Conservation (phyloP, 2,888 invertebrate species). For the Tiphia femorata region DNA sequence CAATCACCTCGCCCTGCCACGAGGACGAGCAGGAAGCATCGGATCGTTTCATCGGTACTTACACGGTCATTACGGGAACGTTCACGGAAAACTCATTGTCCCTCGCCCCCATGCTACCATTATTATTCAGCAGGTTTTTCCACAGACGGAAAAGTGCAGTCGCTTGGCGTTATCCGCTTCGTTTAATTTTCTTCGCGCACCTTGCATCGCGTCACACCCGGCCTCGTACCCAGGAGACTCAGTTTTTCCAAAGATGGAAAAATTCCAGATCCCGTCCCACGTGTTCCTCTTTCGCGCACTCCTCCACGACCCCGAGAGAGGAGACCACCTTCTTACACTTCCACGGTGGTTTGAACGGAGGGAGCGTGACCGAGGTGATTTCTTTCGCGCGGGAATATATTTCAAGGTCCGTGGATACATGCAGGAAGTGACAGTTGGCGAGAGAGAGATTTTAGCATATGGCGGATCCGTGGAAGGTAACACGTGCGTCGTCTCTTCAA, state of each 20-base stretch:
- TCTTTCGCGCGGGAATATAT: conserved; percentile 54
- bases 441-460: conserved; percentile 59
- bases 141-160: neutral
- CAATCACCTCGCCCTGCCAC: no score
- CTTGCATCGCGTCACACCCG: neutral
- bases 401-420: conserved; percentile 54
- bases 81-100: no score
- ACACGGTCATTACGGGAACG: no score
- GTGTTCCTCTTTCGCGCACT: neutral
- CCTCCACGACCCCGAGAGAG: no score
- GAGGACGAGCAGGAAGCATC: no score
- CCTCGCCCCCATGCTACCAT: no score
- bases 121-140: no score
- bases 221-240: neutral
- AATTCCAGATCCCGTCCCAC: no score
- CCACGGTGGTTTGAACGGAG: neutral
- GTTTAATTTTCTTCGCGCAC: no score
- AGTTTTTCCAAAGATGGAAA: neutral
- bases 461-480: conserved; percentile 38
- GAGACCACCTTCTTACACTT: neutral
- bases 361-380: conserved; percentile 46
- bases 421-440: conserved; percentile 63
- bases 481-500: conserved; percentile 38
- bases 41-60: no score
- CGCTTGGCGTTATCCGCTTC: no score